These are phyloP conservation scores for Paedocypris micromegethes DNA, from an alignment of 2,797 vertebrate genomes.

Conservation along the genomic window DNA sequence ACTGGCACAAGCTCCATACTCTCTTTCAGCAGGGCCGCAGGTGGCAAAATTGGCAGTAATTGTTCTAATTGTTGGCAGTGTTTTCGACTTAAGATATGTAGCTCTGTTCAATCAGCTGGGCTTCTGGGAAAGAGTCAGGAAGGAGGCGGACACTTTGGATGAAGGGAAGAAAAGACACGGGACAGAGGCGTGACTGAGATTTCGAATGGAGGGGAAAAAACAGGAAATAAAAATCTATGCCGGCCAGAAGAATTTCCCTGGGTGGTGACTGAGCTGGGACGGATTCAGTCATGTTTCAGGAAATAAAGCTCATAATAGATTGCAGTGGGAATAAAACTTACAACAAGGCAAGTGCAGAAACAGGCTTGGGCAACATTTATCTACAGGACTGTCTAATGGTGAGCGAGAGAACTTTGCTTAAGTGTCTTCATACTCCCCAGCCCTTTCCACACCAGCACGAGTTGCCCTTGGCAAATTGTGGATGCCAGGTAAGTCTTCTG, in stretches of 20 bases:
- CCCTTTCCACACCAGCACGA: constrained; percentile 49
- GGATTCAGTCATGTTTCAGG: neutral
- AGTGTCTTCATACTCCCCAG: constrained; percentile 24
- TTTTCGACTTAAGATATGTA: constrained; percentile 64
- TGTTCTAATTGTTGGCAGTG: constrained; percentile 71
- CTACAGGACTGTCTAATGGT: no score
- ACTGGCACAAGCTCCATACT: constrained; percentile 51
- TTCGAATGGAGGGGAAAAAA: no score
- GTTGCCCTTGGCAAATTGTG: constrained; percentile 20
- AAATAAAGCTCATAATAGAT: neutral
- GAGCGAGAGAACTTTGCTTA: no score
- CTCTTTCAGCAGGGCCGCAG: constrained; percentile 62
- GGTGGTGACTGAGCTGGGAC: constrained; percentile 8
- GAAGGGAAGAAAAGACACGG: constrained; percentile 34
- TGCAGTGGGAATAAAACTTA: no score
- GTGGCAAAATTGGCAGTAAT: constrained; percentile 76
- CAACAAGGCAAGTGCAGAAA: no score
- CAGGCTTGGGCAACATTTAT: no score
- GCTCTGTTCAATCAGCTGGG: constrained; percentile 49
- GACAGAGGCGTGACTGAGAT: constrained; percentile 25
- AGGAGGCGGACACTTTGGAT: constrained; percentile 28
- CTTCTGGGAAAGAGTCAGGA: constrained; percentile 26
- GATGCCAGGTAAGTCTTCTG: constrained; percentile 19
- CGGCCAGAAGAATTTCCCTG: constrained; percentile 18
- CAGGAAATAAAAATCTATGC: constrained; percentile 4